Percentiles rank a stretch among this genome's conserved stretches.
Conservation (phyloP, 2,797 vertebrate genomes). For the Phalanger gymnotis region DNA sequence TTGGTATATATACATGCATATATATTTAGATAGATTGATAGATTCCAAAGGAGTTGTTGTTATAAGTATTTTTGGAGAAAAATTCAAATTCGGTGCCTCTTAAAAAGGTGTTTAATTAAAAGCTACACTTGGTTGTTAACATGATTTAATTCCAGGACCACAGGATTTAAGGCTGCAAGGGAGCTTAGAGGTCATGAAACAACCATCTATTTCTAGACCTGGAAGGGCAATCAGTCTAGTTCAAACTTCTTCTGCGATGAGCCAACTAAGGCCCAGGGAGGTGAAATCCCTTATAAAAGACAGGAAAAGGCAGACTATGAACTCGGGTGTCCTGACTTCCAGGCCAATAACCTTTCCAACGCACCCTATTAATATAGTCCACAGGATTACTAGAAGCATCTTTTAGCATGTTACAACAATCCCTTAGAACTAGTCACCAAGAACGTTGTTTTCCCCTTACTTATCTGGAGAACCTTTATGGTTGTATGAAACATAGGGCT, state of each 20-base stretch:
- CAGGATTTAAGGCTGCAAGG: not conserved
- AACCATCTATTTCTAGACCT: not conserved
- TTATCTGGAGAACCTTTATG: not conserved
- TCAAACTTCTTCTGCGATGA: not conserved
- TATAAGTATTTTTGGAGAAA: not conserved
- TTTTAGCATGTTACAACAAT: not conserved
- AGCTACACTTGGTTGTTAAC: not conserved
- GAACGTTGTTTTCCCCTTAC: not conserved
- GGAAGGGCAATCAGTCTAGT: not conserved
- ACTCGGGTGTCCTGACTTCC: not conserved
- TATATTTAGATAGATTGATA: not conserved
- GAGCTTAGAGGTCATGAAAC: not conserved
- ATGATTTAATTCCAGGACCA: not conserved
- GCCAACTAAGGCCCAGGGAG: not conserved
- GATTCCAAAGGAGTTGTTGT: not conserved
- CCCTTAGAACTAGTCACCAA: not conserved
- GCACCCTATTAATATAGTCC: not conserved
- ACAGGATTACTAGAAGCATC: not conserved
- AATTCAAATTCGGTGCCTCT: not conserved
- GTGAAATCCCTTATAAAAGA: not conserved
- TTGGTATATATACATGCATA: not conserved
- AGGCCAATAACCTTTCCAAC: not conserved
- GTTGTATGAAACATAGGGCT: not conserved
- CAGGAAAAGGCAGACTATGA: not conserved
- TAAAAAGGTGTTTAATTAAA: not conserved